Percentiles rank a stretch among this genome's conserved stretches.
These are phyloP conservation scores for Netelia inedita DNA, from an alignment of 2,888 invertebrate species.

Conservation along the genomic window DNA sequence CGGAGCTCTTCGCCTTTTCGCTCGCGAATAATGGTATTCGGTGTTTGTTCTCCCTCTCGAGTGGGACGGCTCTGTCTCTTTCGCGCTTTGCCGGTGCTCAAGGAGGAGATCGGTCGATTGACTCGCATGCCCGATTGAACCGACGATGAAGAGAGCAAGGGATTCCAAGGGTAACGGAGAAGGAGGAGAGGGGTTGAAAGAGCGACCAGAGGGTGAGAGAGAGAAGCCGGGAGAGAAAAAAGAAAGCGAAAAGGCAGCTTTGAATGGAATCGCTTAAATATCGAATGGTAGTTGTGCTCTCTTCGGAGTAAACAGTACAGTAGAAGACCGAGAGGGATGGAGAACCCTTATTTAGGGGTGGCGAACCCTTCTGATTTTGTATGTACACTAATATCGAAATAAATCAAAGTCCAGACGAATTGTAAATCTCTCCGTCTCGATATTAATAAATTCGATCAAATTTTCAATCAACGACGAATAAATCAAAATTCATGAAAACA, in stretches of 20 bases:
- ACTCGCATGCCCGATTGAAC: constrained; percentile 66
- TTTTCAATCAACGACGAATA: background rate
- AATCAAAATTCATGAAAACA: background rate
- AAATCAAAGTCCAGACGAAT: constrained; percentile 32
- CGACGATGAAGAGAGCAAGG: constrained; percentile 63
- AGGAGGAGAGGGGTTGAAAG: constrained; percentile 9
- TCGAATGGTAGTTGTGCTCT: constrained; percentile 67
- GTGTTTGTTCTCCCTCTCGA: constrained; percentile 67
- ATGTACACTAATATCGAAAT: constrained; percentile 34
- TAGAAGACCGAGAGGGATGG: constrained; percentile 8
- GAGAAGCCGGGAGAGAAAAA: constrained; percentile 46
- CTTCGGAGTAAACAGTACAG: constrained; percentile 62
- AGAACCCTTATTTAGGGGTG: constrained; percentile 50
- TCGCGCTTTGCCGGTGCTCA: constrained; percentile 59
- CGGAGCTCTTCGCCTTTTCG: constrained; percentile 48
- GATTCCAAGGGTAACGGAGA: constrained; percentile 14
- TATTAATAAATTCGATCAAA: constrained; percentile 29
- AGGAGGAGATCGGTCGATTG: constrained; percentile 65
- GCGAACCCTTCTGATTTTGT: constrained; percentile 60
- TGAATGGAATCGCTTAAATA: constrained; percentile 69
- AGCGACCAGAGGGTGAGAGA: constrained; percentile 38
- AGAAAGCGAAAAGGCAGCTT: constrained; percentile 60
- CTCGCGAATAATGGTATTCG: constrained; percentile 66
- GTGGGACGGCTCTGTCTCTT: constrained; percentile 41
- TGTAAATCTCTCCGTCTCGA: constrained; percentile 14